Conservation (phyloP, 2,888 invertebrate genomes). For the Tyria jacobaeae region DNA sequence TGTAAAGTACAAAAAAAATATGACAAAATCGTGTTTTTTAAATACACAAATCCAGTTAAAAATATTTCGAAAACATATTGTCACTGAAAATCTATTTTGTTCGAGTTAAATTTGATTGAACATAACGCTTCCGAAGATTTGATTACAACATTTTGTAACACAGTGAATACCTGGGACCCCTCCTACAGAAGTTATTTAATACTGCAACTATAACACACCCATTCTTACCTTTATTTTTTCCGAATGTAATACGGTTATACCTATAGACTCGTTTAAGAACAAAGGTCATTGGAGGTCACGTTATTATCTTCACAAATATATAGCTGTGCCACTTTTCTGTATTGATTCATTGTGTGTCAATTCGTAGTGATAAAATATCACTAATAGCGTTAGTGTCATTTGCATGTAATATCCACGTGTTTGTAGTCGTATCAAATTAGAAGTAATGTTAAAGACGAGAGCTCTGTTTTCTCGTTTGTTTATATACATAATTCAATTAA, state of each 20-base stretch:
- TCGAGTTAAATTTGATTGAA: too few relatives aligned
- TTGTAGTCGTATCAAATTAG: background rate
- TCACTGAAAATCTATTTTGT: too few relatives aligned
- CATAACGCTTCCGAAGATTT: too few relatives aligned
- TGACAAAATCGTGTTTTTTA: too few relatives aligned
- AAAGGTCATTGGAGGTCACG: background rate
- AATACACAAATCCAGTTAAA: too few relatives aligned
- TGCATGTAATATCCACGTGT: conserved; percentile 2
- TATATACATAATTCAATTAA: background rate
- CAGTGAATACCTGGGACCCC: too few relatives aligned
- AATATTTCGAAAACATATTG: too few relatives aligned
- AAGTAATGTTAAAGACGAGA: conserved; percentile 7
- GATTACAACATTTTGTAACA: too few relatives aligned
- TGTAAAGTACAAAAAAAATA: too few relatives aligned
- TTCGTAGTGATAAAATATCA: conserved; percentile 14
- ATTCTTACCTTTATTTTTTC: background rate
- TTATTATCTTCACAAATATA: background rate
- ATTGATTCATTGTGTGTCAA: background rate
- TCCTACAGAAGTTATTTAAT: too few relatives aligned
- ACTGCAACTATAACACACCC: too few relatives aligned
- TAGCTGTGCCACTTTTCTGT: background rate
- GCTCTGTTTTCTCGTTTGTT: background rate
- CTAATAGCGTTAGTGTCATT: conserved; percentile 12
- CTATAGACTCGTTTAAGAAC: too few relatives aligned
- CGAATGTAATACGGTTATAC: background rate